Base-by-base conservation (phyloP, 2,113 vertebrate species). In the Brachypteracias leptosomus region DNA sequence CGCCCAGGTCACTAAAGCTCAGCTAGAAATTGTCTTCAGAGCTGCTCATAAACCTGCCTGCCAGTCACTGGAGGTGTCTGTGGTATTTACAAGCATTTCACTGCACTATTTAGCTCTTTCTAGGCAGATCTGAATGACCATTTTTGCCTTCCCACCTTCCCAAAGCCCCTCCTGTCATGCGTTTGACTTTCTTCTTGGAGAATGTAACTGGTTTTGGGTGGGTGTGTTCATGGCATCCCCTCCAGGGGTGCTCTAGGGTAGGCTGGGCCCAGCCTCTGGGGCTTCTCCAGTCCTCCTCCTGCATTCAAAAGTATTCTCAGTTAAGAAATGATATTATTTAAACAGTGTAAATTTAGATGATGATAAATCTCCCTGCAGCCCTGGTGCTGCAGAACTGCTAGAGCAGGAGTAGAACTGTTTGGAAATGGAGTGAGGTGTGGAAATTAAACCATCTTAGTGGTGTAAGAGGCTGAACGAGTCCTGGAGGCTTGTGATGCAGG, bases 61-160 rank as follows among this genome's bases (percentile, higher is more conserved):
- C 95, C 78, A 72, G 91, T 85, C 79, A 71, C 6, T 31, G 93
- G 92, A 95, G 84, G 92, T 65, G 70, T 36, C 74, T 90, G 90
- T 96, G 85, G 77, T 89, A 86, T 88, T 94, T 95, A 73, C 67
- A 84, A 94, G 91, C 95, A 96, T 85, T 90, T 96, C 91, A 88
- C 94, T 80, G 36, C 92, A 88, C 76, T 85, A 46, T 94, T 91
- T 96, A 95, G 94, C 96, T 96, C 54, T 86, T 93, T 94, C 92
- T 94, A 96, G 97, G 97, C 80, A 66, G 92, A 91, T 95, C 94
- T 96, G 90, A 19, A 92, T 52, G 89, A 93, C 96, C 93, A 11
- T 96, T 96, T n/a, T 96, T 97, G 96, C 97, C 97, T 95, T 95
- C 93, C 91, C 85, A 73, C 95, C 90, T 96, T 95, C 71, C 59